Evolutionary conservation across 2,888 invertebrate genomes (phyloP).

Genomic region (Sipunculus nudus): DNA sequence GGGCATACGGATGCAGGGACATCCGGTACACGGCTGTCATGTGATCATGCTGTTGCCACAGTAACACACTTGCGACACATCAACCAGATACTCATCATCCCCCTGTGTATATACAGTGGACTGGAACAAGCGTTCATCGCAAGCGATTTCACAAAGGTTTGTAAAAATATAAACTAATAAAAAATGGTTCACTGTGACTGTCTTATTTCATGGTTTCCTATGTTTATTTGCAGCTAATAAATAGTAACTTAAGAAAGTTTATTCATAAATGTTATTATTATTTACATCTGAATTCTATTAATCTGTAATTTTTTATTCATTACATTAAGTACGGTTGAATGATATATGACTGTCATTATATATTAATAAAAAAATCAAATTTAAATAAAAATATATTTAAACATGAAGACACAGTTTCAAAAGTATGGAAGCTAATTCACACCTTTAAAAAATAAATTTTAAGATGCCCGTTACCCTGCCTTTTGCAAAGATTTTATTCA

Average conservation of each 20-base stretch:
- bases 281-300: not conserved
- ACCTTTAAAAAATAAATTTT: too few relatives aligned
- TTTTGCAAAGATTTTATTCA: too few relatives aligned
- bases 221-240: not conserved
- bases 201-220: too few relatives aligned
- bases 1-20: too few relatives aligned
- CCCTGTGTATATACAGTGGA: constrained; percentile 94
- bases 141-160: constrained; percentile 72
- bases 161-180: constrained; percentile 34
- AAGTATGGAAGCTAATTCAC: too few relatives aligned
- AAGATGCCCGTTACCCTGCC: too few relatives aligned
- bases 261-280: not conserved
- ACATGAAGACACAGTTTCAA: too few relatives aligned
- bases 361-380: too few relatives aligned
- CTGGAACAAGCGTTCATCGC: constrained; percentile 97
- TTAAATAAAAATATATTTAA: too few relatives aligned
- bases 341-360: too few relatives aligned
- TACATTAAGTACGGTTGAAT: too few relatives aligned
- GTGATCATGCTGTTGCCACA: constrained; percentile 70
- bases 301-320: not conserved
- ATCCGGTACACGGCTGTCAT: not conserved
- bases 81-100: constrained; percentile 90
- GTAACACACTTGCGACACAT: constrained; percentile 85
- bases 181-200: not conserved
- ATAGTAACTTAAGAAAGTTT: not conserved